Evolutionary conservation across 1,140 invertebrate species (phyloP).

Genomic region (Leucophenga varia): DNA sequence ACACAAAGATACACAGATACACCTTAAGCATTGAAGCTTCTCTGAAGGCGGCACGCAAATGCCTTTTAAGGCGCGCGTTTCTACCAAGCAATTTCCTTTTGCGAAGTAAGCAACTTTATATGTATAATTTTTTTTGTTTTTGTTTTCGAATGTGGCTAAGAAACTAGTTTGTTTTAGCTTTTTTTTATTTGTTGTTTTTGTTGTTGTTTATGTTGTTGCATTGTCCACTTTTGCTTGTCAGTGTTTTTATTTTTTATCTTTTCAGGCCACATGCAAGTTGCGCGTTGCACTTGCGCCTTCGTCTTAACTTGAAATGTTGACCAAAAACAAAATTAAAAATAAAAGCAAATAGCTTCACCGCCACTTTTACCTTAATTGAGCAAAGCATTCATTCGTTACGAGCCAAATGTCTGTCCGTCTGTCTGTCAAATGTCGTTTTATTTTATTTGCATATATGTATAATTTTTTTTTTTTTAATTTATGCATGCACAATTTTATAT

Average conservation of each 20-base stretch:
- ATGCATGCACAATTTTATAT: slow-evolving; percentile 34
- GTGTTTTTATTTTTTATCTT: slow-evolving; percentile 10
- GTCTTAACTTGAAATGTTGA: neutral
- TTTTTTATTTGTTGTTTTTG: no score
- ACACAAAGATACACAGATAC: slow-evolving; percentile 1
- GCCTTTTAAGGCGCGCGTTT: slow-evolving; percentile 36
- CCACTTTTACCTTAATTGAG: no score
- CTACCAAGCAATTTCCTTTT: slow-evolving; percentile 50
- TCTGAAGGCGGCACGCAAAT: slow-evolving; percentile 6
- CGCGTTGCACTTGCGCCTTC: slow-evolving; percentile 35
- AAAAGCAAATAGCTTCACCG: no score
- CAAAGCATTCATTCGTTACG: slow-evolving; percentile 13
- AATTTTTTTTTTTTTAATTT: slow-evolving; percentile 26
- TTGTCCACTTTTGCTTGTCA: slow-evolving; percentile 20
- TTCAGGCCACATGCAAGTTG: slow-evolving; percentile 28
- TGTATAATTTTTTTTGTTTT: slow-evolving; percentile 11
- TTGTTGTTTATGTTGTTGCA: no score
- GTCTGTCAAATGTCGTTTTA: neutral
- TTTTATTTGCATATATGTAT: slow-evolving; percentile 14
- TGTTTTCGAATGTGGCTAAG: slow-evolving; percentile 3
- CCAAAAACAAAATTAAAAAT: no score
- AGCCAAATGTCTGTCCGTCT: no score
- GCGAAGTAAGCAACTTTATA: no score
- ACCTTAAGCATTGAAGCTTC: slow-evolving; percentile 1
- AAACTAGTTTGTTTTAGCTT: no score